Base-by-base conservation (phyloP, 2,888 invertebrate species). In the Plagodis pulveraria region DNA sequence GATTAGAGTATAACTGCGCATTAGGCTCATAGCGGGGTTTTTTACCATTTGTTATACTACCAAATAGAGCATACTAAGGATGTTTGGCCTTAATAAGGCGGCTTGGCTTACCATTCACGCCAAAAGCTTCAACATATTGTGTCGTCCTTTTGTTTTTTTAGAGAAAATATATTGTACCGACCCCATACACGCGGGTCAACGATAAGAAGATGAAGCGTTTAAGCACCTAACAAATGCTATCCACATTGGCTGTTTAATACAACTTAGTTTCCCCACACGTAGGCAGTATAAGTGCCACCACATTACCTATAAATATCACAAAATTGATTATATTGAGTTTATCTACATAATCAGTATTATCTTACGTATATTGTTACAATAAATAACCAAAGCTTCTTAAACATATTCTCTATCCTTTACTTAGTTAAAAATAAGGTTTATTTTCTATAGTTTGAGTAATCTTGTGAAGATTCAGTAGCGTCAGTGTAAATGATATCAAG, bases 301-400 rank as follows among this genome's bases (percentile, higher is more conserved):
- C 50, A 58, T 60, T 56, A 58, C 44, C 62, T 42, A 67, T 67
- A 67, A 67, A 65, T 63, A 61, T 54, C 56, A 64, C 52, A 33
- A 71, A 76, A 77, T 76, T 77, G 78, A 76, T 77, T 76, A 64
- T 74, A 76, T 73, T 73, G 70, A 76, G 76, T 74, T 72, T 71
- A 77, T 73, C 70, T 69, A 66, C 69, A 65, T 76, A 76, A 77
- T 72, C 70, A 63, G 73, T 79, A 79, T 80, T 79, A 78, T 74
- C 74, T 80, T 79, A 78, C 78, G 71, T 70, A 74, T 77, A 78
- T 77, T 78, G 76, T 77, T 77, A 76, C 73, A 65, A 34, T 49
- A 66, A 56, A 62, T 56, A 50, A 54, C 57, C 61, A 57, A 63
- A 49, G 49, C 8, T 38, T 34, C 10, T 34, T 8, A n/a, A 49